Evolutionary conservation across 1,140 invertebrate species (phyloP), one percentile per base, ranked within the genome.

Genomic region (Drosophila arawakana): DNA sequence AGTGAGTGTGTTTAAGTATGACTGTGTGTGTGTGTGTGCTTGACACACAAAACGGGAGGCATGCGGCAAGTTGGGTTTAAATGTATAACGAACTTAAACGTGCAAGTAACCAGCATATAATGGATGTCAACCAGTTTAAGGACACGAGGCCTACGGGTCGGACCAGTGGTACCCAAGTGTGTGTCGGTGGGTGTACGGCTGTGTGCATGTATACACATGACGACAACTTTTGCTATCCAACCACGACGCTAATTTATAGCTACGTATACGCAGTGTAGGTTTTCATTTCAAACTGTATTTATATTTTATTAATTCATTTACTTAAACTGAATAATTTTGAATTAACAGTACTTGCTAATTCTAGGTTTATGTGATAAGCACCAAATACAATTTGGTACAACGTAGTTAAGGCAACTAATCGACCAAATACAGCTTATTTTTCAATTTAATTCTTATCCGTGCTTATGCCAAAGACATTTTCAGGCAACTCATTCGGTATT

Each of bases 41-140:
- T 81, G 78, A 85, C 81, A 85, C 71, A 85, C 78, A 85, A 84
- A 79, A 73, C 49, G 78, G 58, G 57, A 39, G 73, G 66, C 66
- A 69, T 62, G 59, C 63, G 50, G 50, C 50, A 47, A 30, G 58
- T 52, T 41, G 70, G 79, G 62, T 73, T 84, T 88, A 80, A 88
- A 82, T 80, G 82, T 73, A 79, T 86, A 86, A 86, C 82, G 82
- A 88, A 88, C 83, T 88, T 88, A 88, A 88, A 82, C 83, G 83
- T 74, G 85, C 75, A 76, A 84, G 84, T 81, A 90, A 90, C 80
- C 80, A 88, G 81, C 84, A 84, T 75, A 75, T 83, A 76, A 80
- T 76, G 76, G 49, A 57, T 58, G 70, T 72, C 76, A 80, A 71
- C 67, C 73, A 78, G 73, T 88, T 82, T 68, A 85, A 83, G 82